phyloP scores from a whole-genome alignment of 2,888 invertebrate genomes.

The Microctonus hyperodae region DNA sequence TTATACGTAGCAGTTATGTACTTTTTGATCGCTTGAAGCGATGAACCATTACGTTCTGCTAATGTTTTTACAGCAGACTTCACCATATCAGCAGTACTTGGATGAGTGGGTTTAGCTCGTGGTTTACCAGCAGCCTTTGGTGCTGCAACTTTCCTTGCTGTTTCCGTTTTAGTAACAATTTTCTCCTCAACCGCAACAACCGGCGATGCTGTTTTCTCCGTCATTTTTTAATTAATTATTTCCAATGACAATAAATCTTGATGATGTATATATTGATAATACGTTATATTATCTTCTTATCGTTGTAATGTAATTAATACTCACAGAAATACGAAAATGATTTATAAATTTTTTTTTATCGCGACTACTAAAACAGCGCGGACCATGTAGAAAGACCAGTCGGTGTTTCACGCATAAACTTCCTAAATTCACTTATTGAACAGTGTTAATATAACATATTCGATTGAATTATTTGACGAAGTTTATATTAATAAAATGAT shows the following conservation, averaged over 20 bases:
- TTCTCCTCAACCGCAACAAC: not conserved
- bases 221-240: too few relatives aligned
- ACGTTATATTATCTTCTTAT: too few relatives aligned
- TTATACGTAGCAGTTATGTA: conserved; percentile 70
- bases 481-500: not conserved
- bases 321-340: too few relatives aligned
- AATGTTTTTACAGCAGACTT: conserved; percentile 66
- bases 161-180: not conserved
- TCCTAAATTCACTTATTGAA: not conserved
- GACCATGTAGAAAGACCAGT: conserved; percentile 55
- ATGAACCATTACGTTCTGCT: conserved; percentile 70
- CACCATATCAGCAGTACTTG: conserved; percentile 68
- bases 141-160: conserved; percentile 30
- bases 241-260: too few relatives aligned
- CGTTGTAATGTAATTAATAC: too few relatives aligned
- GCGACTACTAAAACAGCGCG: too few relatives aligned
- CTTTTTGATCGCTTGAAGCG: conserved; percentile 70
- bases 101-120: conserved; percentile 58
- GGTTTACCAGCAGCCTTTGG: conserved; percentile 14
- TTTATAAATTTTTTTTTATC: too few relatives aligned
- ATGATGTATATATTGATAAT: too few relatives aligned
- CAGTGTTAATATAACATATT: not conserved
- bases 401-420: not conserved
- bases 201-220: conserved; percentile 5
- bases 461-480: not conserved